phyloP scores from a whole-genome alignment of 2,888 invertebrate genomes.

The Folsomia candida region DNA sequence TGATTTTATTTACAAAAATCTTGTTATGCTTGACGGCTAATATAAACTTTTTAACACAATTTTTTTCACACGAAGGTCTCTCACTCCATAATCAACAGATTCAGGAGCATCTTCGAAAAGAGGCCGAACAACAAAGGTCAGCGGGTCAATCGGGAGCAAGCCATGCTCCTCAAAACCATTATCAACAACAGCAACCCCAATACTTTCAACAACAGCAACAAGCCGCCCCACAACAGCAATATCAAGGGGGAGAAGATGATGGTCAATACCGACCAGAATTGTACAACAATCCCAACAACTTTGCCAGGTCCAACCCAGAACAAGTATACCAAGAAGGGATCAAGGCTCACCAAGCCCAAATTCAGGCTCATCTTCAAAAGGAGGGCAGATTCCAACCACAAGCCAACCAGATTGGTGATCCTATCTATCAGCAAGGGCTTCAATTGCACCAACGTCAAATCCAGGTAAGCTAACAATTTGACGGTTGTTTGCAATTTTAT shows the following conservation, averaged over 20 bases:
- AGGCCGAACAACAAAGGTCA: neutral
- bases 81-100: neutral
- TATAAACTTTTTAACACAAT: too few species aligned
- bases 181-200: neutral
- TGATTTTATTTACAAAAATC: too few species aligned
- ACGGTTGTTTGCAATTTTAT: too few species aligned
- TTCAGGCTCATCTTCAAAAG: neutral
- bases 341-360: neutral
- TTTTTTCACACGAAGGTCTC: too few species aligned
- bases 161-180: neutral
- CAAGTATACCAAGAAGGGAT: neutral
- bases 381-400: neutral
- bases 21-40: too few species aligned
- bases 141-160: neutral
- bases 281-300: neutral
- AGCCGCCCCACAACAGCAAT: neutral
- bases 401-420: neutral
- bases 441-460: neutral
- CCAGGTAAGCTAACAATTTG: neutral
- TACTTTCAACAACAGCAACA: neutral
- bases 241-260: neutral
- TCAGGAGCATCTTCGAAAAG: neutral
- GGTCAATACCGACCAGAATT: constrained; percentile 5
- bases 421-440: constrained; percentile 1
- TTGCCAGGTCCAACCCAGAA: neutral